These are phyloP conservation scores for Charadrius vociferus DNA, from an alignment of 2,113 vertebrate species.

Conservation along the genomic window DNA sequence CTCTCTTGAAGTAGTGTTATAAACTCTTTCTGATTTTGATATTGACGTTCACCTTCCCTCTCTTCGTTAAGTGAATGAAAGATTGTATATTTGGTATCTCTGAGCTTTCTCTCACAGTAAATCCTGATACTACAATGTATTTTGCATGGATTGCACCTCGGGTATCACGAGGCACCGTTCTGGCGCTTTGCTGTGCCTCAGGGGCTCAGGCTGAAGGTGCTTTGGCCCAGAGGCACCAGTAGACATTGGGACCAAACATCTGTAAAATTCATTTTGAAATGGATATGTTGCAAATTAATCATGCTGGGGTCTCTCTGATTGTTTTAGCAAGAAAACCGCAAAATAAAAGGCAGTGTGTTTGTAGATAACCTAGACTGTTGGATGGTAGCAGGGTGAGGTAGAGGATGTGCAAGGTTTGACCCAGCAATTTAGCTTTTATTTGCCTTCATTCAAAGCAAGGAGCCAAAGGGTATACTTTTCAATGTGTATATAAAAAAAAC, in stretches of 20 bases:
- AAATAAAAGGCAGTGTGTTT: rapidly evolving
- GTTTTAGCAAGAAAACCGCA: not conserved
- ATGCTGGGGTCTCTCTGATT: not conserved
- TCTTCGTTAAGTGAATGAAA: not conserved
- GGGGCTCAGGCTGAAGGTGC: not conserved
- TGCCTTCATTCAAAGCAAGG: not conserved
- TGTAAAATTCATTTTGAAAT: not conserved
- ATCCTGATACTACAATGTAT: no score
- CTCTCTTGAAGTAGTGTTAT: not conserved
- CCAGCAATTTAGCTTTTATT: not conserved
- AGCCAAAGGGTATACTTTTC: not conserved
- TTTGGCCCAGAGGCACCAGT: not conserved
- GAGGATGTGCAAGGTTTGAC: not conserved
- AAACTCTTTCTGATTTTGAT: not conserved
- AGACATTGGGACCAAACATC: not conserved
- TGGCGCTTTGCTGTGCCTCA: not conserved
- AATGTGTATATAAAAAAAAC: not conserved
- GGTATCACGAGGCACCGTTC: not conserved
- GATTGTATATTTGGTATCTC: not conserved
- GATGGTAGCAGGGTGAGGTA: not conserved
- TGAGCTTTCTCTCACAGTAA: not conserved
- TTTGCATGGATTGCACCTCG: not conserved
- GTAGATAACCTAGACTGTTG: not conserved
- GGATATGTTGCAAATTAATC: not conserved
- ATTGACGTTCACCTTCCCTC: not conserved